Evolutionary conservation across 2,113 vertebrate species (phyloP).

Genomic region (Scomber colias): DNA sequence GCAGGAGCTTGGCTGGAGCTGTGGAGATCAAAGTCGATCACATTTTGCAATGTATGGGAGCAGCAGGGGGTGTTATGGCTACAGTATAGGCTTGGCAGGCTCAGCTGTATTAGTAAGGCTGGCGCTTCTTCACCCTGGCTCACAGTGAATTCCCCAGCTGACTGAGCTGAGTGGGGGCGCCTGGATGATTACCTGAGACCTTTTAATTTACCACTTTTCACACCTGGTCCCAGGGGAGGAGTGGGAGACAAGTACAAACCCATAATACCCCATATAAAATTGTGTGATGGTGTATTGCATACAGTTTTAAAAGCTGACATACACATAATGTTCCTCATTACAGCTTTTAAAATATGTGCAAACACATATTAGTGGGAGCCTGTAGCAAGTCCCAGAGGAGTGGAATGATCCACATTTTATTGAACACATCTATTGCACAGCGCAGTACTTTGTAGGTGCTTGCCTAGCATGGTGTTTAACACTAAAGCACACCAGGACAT

Average conservation of each 20-base stretch:
- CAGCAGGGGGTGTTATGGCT: slow-evolving; percentile 23
- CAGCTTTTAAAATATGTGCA: neutral
- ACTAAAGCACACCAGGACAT: neutral
- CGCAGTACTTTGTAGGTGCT: slow-evolving; percentile 20
- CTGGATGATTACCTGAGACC: slow-evolving; percentile 73
- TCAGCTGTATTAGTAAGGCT: slow-evolving; percentile 48
- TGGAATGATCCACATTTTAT: neutral
- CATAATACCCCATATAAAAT: slow-evolving; percentile 16
- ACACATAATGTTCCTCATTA: slow-evolving; percentile 29
- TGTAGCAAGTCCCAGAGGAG: slow-evolving; percentile 16
- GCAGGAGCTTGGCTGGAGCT: neutral
- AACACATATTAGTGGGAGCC: slow-evolving; percentile 13
- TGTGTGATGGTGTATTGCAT: neutral
- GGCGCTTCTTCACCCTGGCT: slow-evolving; percentile 55
- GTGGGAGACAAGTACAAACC: neutral
- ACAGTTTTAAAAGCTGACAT: neutral
- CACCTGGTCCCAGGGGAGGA: slow-evolving; percentile 41
- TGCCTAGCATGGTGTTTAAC: slow-evolving; percentile 3
- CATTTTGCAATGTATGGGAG: slow-evolving; percentile 36
- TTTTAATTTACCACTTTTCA: slow-evolving; percentile 75
- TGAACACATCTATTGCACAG: slow-evolving; percentile 1
- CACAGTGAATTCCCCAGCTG: slow-evolving; percentile 64
- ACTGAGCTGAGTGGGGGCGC: slow-evolving; percentile 49
- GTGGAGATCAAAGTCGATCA: slow-evolving; percentile 27
- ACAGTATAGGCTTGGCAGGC: slow-evolving; percentile 29